phyloP scores from a whole-genome alignment of 1,140 invertebrate species.

The Danaus melanippus region DNA sequence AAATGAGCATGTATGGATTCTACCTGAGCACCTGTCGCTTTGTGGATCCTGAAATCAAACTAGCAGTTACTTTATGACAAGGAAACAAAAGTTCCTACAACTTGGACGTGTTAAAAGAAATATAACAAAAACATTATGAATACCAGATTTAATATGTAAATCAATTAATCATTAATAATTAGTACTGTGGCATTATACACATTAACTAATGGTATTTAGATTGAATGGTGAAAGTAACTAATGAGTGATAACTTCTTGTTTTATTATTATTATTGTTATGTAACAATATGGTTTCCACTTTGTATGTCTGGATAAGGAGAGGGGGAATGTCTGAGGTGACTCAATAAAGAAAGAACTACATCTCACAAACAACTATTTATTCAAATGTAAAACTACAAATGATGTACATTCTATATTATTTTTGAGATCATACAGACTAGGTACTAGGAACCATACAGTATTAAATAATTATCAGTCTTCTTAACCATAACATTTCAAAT shows the following conservation, averaged over 20 bases:
- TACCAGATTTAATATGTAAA: neutral
- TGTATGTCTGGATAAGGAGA: slow-evolving; percentile 10
- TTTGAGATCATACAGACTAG: slow-evolving; percentile 34
- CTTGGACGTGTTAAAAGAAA: neutral
- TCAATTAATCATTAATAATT: too few relatives aligned
- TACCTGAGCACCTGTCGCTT: slow-evolving; percentile 29
- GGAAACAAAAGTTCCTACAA: neutral
- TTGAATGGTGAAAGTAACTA: too few relatives aligned
- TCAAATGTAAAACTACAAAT: slow-evolving; percentile 52
- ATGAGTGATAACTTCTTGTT: too few relatives aligned
- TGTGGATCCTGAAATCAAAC: slow-evolving; percentile 41
- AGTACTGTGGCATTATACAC: too few relatives aligned
- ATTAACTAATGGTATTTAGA: too few relatives aligned
- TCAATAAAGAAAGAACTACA: slow-evolving; percentile 61
- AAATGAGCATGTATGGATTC: slow-evolving; percentile 18
- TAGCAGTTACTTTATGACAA: slow-evolving; percentile 9
- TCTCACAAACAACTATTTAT: slow-evolving; percentile 62
- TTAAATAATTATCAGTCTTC: slow-evolving; percentile 10
- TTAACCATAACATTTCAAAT: slow-evolving; percentile 14
- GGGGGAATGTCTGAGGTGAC: slow-evolving; percentile 26
- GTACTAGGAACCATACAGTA: slow-evolving; percentile 18
- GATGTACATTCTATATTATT: slow-evolving; percentile 34
- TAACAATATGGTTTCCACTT: too few relatives aligned
- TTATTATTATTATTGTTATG: too few relatives aligned
- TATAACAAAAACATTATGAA: slow-evolving; percentile 2